phyloP scores from a whole-genome alignment of 2,797 vertebrate genomes.

The Sebastes elongatus region DNA sequence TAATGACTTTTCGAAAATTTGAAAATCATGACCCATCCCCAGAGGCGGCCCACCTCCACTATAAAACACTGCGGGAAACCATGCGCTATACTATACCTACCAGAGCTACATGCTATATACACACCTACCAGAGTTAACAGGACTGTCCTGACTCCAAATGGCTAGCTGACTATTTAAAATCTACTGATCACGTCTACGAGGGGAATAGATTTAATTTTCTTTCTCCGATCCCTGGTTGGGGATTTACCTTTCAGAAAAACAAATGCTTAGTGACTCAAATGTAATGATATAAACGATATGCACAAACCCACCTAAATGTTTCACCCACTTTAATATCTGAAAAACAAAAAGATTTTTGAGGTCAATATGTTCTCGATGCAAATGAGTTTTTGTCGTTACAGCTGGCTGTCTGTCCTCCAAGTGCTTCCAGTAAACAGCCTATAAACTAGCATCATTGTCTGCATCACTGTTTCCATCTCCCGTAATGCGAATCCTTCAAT shows the following conservation, averaged over 20 bases:
- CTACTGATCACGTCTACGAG: neutral
- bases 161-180: neutral
- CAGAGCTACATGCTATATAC: no score
- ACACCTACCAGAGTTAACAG: neutral
- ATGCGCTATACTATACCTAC: no score
- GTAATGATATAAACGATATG: neutral
- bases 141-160: neutral
- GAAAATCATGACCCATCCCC: no score
- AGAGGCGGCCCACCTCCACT: neutral
- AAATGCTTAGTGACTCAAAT: neutral
- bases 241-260: neutral
- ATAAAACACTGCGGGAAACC: neutral
- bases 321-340: neutral
- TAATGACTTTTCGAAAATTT: no score
- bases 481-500: constrained; percentile 51
- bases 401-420: neutral
- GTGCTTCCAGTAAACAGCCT: neutral
- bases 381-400: neutral
- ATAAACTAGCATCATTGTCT: neutral
- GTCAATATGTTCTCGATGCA: neutral
- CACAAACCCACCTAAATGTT: neutral
- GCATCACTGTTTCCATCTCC: constrained; percentile 33
- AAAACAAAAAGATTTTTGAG: neutral
- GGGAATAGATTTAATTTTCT: neutral
- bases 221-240: neutral